Base-by-base conservation (phyloP, 2,888 invertebrate genomes). In the Neria commutata region DNA sequence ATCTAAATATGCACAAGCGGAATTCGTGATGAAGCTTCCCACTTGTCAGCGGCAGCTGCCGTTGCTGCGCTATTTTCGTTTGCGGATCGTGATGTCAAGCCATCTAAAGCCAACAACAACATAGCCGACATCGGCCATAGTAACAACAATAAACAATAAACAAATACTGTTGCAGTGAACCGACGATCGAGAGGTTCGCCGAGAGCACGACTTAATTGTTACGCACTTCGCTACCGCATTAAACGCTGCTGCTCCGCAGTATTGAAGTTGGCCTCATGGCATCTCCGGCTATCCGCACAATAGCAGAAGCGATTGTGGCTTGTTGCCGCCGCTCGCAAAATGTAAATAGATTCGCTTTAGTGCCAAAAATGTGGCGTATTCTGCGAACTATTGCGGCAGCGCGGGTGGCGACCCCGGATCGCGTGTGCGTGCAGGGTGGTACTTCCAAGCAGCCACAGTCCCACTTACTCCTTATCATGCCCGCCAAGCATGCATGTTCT, bases 121-220 rank as follows among this genome's bases (percentile, higher is more conserved):
- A 29, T 19, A 17, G 16, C 26, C 25, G 24, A 16, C 48, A 24
- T 16, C 48, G 14, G 25, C 24, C 10, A 24, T n/a, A 25, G 1
- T 17, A 25, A 51, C 24, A 48, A 37, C 57, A 48, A 53, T 53
- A 60, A 56, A 60, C 54, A 23, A 45, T 59, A 48, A 60, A 45
- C 26, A 16, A 33, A 64, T 55, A 53, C 56, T 54, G 46, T 24
- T 57, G 49, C 49, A 64, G 51, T 58, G 62, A 55, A 51, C 50
- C 50, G 17, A 49, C 57, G 26, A 19, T 34, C 33, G 50, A 46
- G 64, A 60, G 64, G 54, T 62, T 67, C 60, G 67, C 71, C 66
- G 67, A 69, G 68, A 56, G 73, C 76, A 76, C 77, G 76, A 76
- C 71, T 74, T 74, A 76, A 75, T 77, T 77, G 76, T 77, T 77